Base-by-base conservation (phyloP, 2,113 vertebrate species). In the Engystomops pustulosus region DNA sequence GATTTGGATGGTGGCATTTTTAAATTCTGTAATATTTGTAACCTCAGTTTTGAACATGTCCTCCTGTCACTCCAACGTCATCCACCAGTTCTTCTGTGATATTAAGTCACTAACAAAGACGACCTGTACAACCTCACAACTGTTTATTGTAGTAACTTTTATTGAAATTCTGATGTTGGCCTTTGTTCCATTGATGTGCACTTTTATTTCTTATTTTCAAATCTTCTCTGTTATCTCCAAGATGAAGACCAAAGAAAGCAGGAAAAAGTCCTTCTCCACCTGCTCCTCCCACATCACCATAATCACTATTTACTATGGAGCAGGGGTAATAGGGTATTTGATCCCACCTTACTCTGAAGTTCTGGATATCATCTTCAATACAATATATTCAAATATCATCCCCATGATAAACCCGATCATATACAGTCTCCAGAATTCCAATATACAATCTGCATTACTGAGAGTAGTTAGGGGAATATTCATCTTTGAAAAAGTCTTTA, bases 361-460 rank as follows among this genome's bases (percentile, higher is more conserved):
- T 0, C 36, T 85, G 11, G 87, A 86, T 32, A 86, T 86, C 60
- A 86, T 88, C 6, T 85, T 83, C 3, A 62, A 86, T 0, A 69
- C 89, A 2, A 86, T 91, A 77, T 90, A 90, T 25, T 87, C 87
- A 0, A 80, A 84, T 0, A 53, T 91, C n/a, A 90, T 88, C 17
- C 89, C 90, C 36, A 89, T 88, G 86, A 25, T 89, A 32, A 90
- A 89, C 5, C 87, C 88, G 3, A 17, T 89, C 8, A 87, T 91
- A 45, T 91, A 90, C 0, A 90, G 89, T 12, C 18, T 91, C 38
- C 87, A 87, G 41, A 91, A 90, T 49, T n/a, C n/a, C n/a, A n/a
- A n/a, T n/a, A n/a, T n/a, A n/a, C n/a, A n/a, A n/a, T n/a, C n/a
- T n/a, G n/a, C n/a, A n/a, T n/a, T n/a, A n/a, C n/a, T n/a, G n/a